phyloP scores from a whole-genome alignment of 23 tunicate genomes.

The Ascidia mentula region DNA sequence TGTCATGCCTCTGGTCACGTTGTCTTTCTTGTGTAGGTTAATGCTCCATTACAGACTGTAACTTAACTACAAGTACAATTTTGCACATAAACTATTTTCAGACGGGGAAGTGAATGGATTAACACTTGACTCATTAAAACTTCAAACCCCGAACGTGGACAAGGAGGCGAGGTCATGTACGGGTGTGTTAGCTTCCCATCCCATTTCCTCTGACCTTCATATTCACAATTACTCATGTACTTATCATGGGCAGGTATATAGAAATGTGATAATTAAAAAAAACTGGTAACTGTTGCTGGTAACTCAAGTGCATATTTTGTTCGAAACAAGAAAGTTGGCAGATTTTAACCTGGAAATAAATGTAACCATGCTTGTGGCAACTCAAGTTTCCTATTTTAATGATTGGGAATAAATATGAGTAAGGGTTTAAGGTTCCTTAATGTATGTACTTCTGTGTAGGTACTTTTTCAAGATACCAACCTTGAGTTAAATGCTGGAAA shows the following conservation, averaged over 20 bases:
- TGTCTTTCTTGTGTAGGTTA: too few species aligned
- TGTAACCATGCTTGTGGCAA: too few species aligned
- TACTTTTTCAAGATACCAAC: conserved; percentile 83
- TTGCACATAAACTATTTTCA: not conserved
- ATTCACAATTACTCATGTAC: conserved; percentile 86
- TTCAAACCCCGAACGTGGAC: conserved; percentile 1
- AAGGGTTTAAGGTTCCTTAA: too few species aligned
- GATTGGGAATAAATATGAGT: too few species aligned
- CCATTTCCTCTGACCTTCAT: conserved; percentile 79
- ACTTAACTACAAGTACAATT: not conserved
- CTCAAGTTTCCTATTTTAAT: too few species aligned
- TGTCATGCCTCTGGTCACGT: not conserved
- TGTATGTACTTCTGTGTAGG: conserved; percentile 37
- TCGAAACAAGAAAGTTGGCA: too few species aligned
- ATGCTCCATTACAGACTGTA: not conserved
- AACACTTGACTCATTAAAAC: not conserved
- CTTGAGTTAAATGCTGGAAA: conserved; percentile 87
- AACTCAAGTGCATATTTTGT: too few species aligned
- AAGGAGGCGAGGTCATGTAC: conserved; percentile 62
- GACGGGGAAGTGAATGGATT: conserved; percentile 10
- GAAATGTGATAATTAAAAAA: too few species aligned
- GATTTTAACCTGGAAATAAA: too few species aligned
- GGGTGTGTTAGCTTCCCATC: conserved; percentile 84
- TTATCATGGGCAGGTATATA: conserved; percentile 69
- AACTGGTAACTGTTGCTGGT: too few species aligned